Evolutionary conservation across 2,113 vertebrate genomes (phyloP), one percentile per base, ranked within the genome.

Genomic region (Ictalurus furcatus): DNA sequence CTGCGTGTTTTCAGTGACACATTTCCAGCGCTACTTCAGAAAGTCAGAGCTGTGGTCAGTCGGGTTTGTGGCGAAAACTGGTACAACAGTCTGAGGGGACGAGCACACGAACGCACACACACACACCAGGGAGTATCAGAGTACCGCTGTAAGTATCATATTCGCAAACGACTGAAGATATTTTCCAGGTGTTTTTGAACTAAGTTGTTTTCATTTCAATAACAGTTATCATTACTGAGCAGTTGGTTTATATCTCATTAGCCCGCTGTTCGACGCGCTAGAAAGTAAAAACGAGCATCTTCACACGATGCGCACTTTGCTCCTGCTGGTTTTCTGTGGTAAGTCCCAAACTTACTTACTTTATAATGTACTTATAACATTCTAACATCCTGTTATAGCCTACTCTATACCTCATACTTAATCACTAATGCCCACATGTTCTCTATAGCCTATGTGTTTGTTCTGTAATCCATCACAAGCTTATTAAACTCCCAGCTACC

Each of bases 1-100:
- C 13, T 34, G 0, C 93, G 85, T 90, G 89, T 61, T 95, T 95
- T 95, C 91, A 86, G 63, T n/a, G 44, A 52, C 48, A 74, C 90
- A 4, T 78, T 54, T 21, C 84, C 9, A 56, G 74, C 30, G 44
- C 58, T n/a, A 37, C 59, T 76, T 67, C 56, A 78, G 82, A 89
- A 85, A 91, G 87, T 91, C 87, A 12, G 82, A 74, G 44, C 63
- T 52, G 63, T 34, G 84, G 56, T 63, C 34, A 61, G 82, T 44
- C 30, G 34, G 79, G 30, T 83, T 59, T 37, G 56, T 13, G 81
- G 3, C 9, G 34, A 63, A 40, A 1, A 9, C 80, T 58, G n/a
- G 83, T 17, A 30, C 54, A 58, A 58, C 54, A 87, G 17, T 23
- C 76, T 5, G 56, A 61, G 58, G 69, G 23, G 17, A 54, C n/a